Evolutionary conservation across 2,888 invertebrate species (phyloP).

Genomic region (Drosophila demipolita): DNA sequence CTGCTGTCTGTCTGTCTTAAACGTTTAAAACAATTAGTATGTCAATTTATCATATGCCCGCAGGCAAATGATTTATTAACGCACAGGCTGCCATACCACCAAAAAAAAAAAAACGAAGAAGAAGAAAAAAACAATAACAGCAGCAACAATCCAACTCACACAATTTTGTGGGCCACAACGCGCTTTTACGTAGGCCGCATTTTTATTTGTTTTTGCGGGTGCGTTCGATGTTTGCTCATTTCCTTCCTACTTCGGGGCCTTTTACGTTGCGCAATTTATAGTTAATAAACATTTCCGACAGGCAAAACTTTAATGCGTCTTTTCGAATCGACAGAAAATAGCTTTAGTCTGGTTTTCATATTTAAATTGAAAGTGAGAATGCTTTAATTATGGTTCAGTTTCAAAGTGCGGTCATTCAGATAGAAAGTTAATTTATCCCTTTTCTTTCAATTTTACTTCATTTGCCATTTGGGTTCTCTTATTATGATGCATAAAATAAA

Average conservation of each 20-base stretch:
- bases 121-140: constrained; percentile 21
- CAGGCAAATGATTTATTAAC: constrained; percentile 76
- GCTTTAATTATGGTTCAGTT: background rate
- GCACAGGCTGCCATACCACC: constrained; percentile 34
- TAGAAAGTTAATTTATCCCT: background rate
- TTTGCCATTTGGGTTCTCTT: background rate
- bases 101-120: background rate
- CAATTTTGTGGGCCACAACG: constrained; percentile 19
- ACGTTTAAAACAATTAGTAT: constrained; percentile 82
- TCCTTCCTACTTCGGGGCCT: constrained; percentile 68
- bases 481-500: background rate
- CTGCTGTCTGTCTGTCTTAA: constrained; percentile 50
- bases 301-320: constrained; percentile 43
- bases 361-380: background rate
- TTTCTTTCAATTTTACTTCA: background rate
- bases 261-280: constrained; percentile 71
- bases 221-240: constrained; percentile 74
- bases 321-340: constrained; percentile 14
- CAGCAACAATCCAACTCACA: constrained; percentile 36
- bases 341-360: background rate
- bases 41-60: constrained; percentile 82
- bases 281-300: constrained; percentile 77
- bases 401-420: background rate
- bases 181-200: constrained; percentile 45
- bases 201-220: constrained; percentile 70